Conservation (phyloP, 2,888 invertebrate species). For the Amphipyra tragopoginis region DNA sequence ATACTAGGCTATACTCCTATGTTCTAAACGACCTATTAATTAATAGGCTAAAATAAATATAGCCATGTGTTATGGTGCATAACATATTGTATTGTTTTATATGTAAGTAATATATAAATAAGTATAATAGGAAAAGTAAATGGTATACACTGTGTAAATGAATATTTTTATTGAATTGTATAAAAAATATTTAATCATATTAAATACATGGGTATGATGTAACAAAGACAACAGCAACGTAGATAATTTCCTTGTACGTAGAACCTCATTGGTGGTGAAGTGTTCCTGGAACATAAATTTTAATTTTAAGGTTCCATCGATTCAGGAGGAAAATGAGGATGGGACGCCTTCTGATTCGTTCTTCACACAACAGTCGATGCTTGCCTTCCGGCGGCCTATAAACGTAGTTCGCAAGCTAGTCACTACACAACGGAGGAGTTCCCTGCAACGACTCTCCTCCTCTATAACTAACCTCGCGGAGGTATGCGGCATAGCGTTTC, state of each 20-base stretch:
- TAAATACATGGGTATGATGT: constrained; percentile 12
- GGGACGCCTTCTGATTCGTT: constrained; percentile 75
- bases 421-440: constrained; percentile 85
- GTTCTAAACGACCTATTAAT: no score
- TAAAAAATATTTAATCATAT: constrained; percentile 36
- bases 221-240: neutral
- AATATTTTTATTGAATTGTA: constrained; percentile 39
- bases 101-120: no score
- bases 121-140: constrained; percentile 25
- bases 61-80: no score
- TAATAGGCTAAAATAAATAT: no score
- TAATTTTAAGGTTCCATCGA: constrained; percentile 83
- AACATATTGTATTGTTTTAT: no score
- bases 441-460: constrained; percentile 85
- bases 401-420: constrained; percentile 88
- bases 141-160: constrained; percentile 31
- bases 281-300: constrained; percentile 70
- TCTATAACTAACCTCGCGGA: constrained; percentile 88
- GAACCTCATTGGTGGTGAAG: constrained; percentile 27
- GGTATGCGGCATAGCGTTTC: constrained; percentile 79
- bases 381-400: constrained; percentile 83
- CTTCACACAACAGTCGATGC: constrained; percentile 80
- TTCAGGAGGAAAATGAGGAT: constrained; percentile 82
- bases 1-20: no score
- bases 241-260: constrained; percentile 11